Conservation (phyloP, 2,888 invertebrate species). For the Drosophila sordidula region DNA sequence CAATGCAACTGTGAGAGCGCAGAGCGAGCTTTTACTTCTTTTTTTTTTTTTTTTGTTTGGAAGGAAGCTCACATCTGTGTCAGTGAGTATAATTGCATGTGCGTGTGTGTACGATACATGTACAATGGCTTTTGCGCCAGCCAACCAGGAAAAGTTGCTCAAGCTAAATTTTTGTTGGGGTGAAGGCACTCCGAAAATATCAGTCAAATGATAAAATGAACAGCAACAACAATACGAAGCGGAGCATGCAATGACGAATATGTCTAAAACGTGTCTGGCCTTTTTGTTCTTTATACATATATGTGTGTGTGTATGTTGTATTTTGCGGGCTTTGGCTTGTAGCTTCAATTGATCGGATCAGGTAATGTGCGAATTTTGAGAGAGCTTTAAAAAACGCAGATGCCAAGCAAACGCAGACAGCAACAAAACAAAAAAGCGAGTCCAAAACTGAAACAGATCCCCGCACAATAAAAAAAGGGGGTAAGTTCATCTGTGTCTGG, state of each 20-base stretch:
- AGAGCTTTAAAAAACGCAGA: constrained; percentile 51
- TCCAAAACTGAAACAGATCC: constrained; percentile 17
- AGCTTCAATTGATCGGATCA: constrained; percentile 66
- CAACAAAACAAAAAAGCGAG: background rate
- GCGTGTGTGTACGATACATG: constrained; percentile 2
- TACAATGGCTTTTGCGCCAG: constrained; percentile 25
- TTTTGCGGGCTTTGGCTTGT: constrained; percentile 43
- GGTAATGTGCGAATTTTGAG: constrained; percentile 56
- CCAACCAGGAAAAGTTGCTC: constrained; percentile 62
- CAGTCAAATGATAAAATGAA: constrained; percentile 75
- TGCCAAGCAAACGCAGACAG: constrained; percentile 35
- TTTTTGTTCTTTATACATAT: constrained; percentile 36
- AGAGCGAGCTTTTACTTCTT: constrained; percentile 64
- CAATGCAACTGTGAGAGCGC: constrained; percentile 25
- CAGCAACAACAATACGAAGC: constrained; percentile 46
- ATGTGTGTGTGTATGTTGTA: constrained; percentile 11
- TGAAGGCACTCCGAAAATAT: constrained; percentile 77
- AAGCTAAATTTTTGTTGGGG: constrained; percentile 57
- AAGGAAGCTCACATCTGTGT: constrained; percentile 57
- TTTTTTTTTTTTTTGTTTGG: constrained; percentile 33
- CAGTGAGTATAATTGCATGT: constrained; percentile 17
- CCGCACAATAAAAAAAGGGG: constrained; percentile 33
- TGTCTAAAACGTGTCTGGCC: constrained; percentile 72
- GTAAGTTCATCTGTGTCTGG: constrained; percentile 25
- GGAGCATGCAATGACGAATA: constrained; percentile 65